phyloP scores from a whole-genome alignment of 30 jellyfish, hydroid and myxozoan genomes.

The Hydra vulgaris region DNA sequence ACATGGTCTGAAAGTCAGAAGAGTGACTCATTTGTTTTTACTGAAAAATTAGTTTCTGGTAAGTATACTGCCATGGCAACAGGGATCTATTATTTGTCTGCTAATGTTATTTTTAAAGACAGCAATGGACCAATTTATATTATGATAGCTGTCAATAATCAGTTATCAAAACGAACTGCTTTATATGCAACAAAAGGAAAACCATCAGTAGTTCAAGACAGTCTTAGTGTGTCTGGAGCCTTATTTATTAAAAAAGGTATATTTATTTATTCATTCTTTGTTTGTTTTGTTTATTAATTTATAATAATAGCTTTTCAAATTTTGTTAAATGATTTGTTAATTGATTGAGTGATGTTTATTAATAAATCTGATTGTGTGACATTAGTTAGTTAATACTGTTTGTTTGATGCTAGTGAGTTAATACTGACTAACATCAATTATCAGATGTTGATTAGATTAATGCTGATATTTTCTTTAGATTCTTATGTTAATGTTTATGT shows the following conservation, averaged over 20 bases:
- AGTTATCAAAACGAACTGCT: conserved; percentile 50
- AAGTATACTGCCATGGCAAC: conserved; percentile 48
- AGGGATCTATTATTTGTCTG: conserved; percentile 62
- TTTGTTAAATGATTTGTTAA: no score
- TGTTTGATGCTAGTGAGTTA: no score
- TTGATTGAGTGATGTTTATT: no score
- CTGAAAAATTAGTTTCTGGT: conserved; percentile 39
- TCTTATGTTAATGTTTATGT: conserved; percentile 20
- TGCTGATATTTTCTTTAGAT: conserved; percentile 8
- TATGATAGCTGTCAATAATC: conserved; percentile 57
- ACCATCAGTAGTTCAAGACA: conserved; percentile 46
- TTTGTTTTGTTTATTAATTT: neutral
- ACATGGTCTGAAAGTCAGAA: conserved; percentile 31
- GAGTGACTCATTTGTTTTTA: conserved; percentile 43
- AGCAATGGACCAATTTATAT: conserved; percentile 47
- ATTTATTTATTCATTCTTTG: neutral
- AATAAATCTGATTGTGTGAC: no score
- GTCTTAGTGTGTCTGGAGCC: conserved; percentile 69
- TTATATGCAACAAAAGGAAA: conserved; percentile 77
- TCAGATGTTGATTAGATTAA: neutral
- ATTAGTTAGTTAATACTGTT: no score
- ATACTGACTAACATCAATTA: no score
- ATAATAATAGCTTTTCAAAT: no score
- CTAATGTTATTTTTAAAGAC: conserved; percentile 50
- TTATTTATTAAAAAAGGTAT: conserved; percentile 42